A percentile compares a stretch with the other conserved stretches of the same genome.
Evolutionary conservation across 2,888 invertebrate genomes (phyloP).

Genomic region (Lasioglossum villosulum): DNA sequence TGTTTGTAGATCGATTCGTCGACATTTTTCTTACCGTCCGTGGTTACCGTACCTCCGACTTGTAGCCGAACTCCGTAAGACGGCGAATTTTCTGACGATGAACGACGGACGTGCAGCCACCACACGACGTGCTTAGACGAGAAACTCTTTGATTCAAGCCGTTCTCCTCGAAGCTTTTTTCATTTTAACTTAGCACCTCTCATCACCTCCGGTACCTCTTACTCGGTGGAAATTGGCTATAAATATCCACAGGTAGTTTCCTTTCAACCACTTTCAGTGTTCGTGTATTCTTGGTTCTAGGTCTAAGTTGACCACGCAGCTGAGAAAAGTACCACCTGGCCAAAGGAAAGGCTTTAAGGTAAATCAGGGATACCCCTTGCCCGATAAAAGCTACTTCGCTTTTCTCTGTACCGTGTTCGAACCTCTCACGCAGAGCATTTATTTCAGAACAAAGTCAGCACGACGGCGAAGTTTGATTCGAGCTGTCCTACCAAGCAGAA

Average conservation of each 20-base stretch:
- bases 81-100: neutral
- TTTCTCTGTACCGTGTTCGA: neutral
- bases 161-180: constrained; percentile 41
- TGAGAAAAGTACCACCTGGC: constrained; percentile 61
- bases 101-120: neutral
- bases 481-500: constrained; percentile 54
- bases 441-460: constrained; percentile 74
- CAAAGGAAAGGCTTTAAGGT: constrained; percentile 72
- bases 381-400: neutral
- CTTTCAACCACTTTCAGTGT: constrained; percentile 33
- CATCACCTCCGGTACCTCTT: constrained; percentile 79
- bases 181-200: constrained; percentile 74
- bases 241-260: neutral
- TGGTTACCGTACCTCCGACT: neutral
- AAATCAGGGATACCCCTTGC: constrained; percentile 27
- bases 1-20: neutral
- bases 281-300: constrained; percentile 70
- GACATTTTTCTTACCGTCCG: neutral
- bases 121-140: constrained; percentile 24
- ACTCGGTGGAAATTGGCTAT: constrained; percentile 50
- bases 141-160: constrained; percentile 62
- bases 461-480: constrained; percentile 58
- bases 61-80: neutral
- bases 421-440: constrained; percentile 13
- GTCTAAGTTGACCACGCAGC: constrained; percentile 62